Conservation (phyloP, 2,888 invertebrate genomes). For the Trachelus troglodyta region DNA sequence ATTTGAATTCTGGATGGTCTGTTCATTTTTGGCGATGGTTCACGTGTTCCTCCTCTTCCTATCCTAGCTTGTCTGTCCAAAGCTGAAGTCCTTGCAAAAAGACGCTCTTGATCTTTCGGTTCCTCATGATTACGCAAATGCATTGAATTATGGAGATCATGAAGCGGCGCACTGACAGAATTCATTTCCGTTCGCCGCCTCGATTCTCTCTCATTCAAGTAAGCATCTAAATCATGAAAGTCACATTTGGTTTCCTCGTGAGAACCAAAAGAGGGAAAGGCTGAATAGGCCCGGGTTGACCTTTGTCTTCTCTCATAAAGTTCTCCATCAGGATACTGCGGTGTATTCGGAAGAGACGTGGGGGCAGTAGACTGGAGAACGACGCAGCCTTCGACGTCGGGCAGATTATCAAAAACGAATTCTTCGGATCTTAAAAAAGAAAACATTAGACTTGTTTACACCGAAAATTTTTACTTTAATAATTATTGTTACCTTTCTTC, state of each 20-base stretch:
- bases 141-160: not conserved
- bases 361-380: slow-evolving; percentile 28
- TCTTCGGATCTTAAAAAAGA: not conserved
- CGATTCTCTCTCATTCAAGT: slow-evolving; percentile 25
- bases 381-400: slow-evolving; percentile 22
- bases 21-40: not conserved
- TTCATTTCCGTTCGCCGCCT: not conserved
- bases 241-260: slow-evolving; percentile 16
- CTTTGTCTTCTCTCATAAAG: slow-evolving; percentile 13
- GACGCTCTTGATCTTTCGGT: not conserved
- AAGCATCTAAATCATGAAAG: slow-evolving; percentile 26
- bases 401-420: slow-evolving; percentile 10
- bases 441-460: too few species aligned
- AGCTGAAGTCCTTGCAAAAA: not conserved
- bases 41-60: not conserved
- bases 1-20: not conserved
- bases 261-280: slow-evolving; percentile 18
- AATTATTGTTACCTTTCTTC: not conserved
- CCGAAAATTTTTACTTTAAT: not conserved
- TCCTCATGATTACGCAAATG: not conserved
- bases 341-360: slow-evolving; percentile 36
- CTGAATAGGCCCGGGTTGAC: slow-evolving; percentile 27
- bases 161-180: not conserved
- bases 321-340: slow-evolving; percentile 12
- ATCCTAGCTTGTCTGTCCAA: slow-evolving; percentile 7